Evolutionary conservation across 2,888 invertebrate species (phyloP).

Genomic region (Cantharis rufa): DNA sequence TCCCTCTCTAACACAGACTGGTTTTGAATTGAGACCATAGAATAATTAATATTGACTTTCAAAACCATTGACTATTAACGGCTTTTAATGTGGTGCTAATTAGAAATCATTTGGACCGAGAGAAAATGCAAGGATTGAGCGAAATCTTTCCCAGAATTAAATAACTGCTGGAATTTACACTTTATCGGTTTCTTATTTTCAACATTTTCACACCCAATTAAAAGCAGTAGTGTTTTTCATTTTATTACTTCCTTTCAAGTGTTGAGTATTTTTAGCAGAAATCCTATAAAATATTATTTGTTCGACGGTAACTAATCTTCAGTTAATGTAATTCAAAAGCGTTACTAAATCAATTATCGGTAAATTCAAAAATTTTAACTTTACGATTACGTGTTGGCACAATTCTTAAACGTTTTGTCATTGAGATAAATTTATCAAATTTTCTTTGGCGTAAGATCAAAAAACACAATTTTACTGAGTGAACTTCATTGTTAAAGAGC

Average conservation of each 20-base stretch:
- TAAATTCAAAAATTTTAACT: constrained; percentile 12
- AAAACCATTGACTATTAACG: constrained; percentile 43
- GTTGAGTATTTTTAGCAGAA: not conserved
- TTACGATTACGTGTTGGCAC: constrained; percentile 23
- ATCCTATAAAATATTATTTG: not conserved
- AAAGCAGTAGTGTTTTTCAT: not conserved
- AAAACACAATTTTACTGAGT: constrained; percentile 6
- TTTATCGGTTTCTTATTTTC: not conserved
- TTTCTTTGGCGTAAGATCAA: constrained; percentile 18
- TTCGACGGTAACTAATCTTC: not conserved
- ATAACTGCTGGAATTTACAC: not conserved
- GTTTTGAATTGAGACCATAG: constrained; percentile 52
- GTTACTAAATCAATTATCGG: not conserved
- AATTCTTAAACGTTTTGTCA: constrained; percentile 18
- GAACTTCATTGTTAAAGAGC: not conserved
- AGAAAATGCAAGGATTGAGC: constrained; percentile 9
- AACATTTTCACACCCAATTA: not conserved
- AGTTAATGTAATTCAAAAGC: not conserved
- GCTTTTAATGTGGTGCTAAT: constrained; percentile 42
- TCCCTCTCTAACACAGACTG: constrained; percentile 48
- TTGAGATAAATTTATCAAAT: constrained; percentile 23
- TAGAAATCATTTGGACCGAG: constrained; percentile 24
- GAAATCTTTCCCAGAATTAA: not conserved
- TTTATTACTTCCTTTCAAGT: not conserved
- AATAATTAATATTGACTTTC: constrained; percentile 52